These are phyloP conservation scores for Orthonychiurus folsomi DNA, from an alignment of 2,888 invertebrate genomes.

Conservation along the genomic window DNA sequence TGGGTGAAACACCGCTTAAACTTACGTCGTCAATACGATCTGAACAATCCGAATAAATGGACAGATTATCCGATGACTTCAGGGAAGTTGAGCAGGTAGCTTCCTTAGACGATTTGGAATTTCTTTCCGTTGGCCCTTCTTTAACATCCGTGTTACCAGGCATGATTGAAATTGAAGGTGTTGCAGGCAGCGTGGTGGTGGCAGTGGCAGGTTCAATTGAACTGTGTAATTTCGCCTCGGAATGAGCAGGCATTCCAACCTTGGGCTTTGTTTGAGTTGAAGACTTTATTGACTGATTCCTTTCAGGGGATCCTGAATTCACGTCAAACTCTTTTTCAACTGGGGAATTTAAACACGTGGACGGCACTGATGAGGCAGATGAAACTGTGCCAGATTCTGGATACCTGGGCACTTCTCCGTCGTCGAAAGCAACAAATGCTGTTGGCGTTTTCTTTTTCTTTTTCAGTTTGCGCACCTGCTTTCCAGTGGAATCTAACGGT, in stretches of 20 bases:
- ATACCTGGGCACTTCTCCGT: constrained; percentile 46
- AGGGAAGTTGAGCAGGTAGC: constrained; percentile 21
- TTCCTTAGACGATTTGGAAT: neutral
- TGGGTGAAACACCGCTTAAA: constrained; percentile 26
- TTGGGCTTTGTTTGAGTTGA: neutral
- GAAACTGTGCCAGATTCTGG: neutral
- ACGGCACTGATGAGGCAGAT: neutral
- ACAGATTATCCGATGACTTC: constrained; percentile 30
- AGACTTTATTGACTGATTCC: neutral
- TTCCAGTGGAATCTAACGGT: neutral
- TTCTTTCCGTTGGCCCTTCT: too few species aligned
- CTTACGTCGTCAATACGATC: constrained; percentile 27
- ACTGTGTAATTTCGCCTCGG: too few species aligned
- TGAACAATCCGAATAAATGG: constrained; percentile 34
- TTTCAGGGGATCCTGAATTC: too few species aligned
- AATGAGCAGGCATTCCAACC: neutral
- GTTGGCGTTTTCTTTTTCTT: constrained; percentile 54
- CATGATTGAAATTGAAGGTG: neutral
- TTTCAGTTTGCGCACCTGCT: neutral
- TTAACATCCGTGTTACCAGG: neutral
- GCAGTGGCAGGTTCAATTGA: too few species aligned
- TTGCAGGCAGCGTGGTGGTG: neutral
- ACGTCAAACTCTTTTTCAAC: neutral
- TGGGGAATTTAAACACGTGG: neutral
- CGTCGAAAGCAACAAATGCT: constrained; percentile 62